Conservation (phyloP, 2,113 vertebrate species). For the Dipodomys stephensi region DNA sequence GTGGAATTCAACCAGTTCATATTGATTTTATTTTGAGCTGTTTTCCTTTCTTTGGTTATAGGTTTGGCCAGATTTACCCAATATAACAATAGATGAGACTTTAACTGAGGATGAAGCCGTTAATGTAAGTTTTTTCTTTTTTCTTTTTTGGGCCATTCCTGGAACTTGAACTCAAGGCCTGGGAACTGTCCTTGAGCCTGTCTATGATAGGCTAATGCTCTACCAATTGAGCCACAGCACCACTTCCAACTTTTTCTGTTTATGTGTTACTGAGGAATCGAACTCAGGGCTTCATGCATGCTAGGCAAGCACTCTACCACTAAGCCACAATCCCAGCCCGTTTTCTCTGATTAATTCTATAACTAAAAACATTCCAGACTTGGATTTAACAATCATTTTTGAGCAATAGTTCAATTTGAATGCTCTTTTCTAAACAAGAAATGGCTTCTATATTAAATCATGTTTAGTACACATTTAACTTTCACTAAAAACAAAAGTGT, state of each 20-base stretch:
- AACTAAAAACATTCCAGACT: not conserved
- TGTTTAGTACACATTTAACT: not conserved
- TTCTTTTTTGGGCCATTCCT: too few relatives aligned
- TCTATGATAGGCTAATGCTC: too few relatives aligned
- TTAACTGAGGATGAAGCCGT: slow-evolving; percentile 81
- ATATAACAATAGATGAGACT: slow-evolving; percentile 85
- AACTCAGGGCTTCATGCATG: too few relatives aligned
- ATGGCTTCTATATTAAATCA: not conserved
- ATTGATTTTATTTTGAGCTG: slow-evolving; percentile 11
- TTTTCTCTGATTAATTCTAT: not conserved
- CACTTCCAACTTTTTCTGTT: too few relatives aligned
- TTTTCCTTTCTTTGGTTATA: slow-evolving; percentile 70
- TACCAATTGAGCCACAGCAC: too few relatives aligned
- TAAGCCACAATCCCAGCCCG: not conserved
- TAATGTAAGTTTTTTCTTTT: slow-evolving; percentile 68
- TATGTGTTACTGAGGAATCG: too few relatives aligned
- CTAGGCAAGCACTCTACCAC: too few relatives aligned
- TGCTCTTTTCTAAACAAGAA: not conserved
- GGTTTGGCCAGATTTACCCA: slow-evolving; percentile 93
- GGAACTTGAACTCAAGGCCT: too few relatives aligned
- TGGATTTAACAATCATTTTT: not conserved
- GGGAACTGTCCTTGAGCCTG: too few relatives aligned
- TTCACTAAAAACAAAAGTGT: not conserved
- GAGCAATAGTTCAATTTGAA: not conserved
- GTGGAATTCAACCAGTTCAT: not conserved